Conservation (phyloP, 2,797 vertebrate genomes). For the Brachymystax lenok region DNA sequence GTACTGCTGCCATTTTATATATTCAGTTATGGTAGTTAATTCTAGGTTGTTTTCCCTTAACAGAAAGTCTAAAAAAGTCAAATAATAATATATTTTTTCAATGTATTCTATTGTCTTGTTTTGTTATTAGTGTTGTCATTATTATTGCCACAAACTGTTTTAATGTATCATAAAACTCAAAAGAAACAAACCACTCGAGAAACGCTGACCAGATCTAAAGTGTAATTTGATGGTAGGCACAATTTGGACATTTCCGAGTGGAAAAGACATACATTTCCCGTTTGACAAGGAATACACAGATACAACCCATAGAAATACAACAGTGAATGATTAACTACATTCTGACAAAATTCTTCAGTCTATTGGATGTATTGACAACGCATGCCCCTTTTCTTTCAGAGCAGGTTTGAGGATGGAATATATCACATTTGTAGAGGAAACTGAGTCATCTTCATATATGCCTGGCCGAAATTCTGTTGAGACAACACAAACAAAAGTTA, state of each 20-base stretch:
- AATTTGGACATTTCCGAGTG: background rate
- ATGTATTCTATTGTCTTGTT: too few species aligned
- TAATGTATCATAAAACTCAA: too few species aligned
- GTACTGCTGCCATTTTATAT: constrained; percentile 6
- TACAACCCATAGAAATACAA: background rate
- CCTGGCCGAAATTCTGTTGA: background rate
- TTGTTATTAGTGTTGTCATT: background rate
- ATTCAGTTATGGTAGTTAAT: background rate
- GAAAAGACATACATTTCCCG: background rate
- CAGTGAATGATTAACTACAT: background rate
- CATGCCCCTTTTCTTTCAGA: background rate
- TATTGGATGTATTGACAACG: background rate
- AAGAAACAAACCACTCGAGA: too few species aligned
- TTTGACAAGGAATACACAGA: background rate
- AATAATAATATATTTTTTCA: background rate
- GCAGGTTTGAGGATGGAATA: background rate
- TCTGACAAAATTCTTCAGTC: background rate
- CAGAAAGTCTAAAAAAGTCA: background rate
- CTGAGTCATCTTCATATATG: background rate
- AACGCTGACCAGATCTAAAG: too few species aligned
- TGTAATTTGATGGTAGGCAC: background rate
- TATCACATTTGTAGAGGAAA: background rate
- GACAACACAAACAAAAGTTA: background rate
- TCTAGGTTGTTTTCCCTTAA: background rate
- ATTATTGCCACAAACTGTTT: too few species aligned